Base-by-base conservation (phyloP, 2,888 invertebrate species). In the Atrina japonica region DNA sequence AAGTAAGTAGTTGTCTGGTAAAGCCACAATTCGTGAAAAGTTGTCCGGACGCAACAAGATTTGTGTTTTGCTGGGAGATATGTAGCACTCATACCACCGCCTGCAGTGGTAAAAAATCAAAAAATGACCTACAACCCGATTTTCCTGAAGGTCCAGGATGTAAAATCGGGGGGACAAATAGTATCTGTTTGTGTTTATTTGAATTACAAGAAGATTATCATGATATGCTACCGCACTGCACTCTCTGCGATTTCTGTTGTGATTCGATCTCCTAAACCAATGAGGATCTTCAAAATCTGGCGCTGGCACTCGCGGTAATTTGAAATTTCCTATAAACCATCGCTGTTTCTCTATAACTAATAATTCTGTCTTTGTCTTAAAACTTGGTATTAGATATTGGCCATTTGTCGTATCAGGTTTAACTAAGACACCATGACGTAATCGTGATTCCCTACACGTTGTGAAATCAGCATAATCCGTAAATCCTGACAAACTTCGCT, bases 1-100 rank as follows among this genome's bases (percentile, higher is more conserved):
- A 9, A 80, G 65, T 14, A 76, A 64, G 47, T 78, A 81, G 59
- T 73, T 76, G 30, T 82, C 79, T 2, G 77, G 78, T 11, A 80
- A 58, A 7, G 73, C 73, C 50, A 80, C 75, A 25, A 78, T 66
- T 7, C 81, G 67, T 7, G 79, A 77, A 30, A 78, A 71, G 43
- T 78, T 75, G 53, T 83, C 84, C 0, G 85, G 85, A 23, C 84
- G 70, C 53, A 85, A 61, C 2, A 83, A 59, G 18, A 85, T 78
- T 7, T 76, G 65, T 9, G 75, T 69, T 27, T 78, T 80, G 30
- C 75, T 78, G 0, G 84, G 84, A 0, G 85, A 85, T 40, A 85
- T 81, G 69, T 85, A 83, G 16, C 82, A 81, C 71, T 85, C 85
- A 30, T 82, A 84, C 84, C 82, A 83, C 14, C 78, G 75, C 6